These are phyloP conservation scores for Grus americana DNA, from an alignment of 2,113 vertebrate genomes.

Conservation along the genomic window DNA sequence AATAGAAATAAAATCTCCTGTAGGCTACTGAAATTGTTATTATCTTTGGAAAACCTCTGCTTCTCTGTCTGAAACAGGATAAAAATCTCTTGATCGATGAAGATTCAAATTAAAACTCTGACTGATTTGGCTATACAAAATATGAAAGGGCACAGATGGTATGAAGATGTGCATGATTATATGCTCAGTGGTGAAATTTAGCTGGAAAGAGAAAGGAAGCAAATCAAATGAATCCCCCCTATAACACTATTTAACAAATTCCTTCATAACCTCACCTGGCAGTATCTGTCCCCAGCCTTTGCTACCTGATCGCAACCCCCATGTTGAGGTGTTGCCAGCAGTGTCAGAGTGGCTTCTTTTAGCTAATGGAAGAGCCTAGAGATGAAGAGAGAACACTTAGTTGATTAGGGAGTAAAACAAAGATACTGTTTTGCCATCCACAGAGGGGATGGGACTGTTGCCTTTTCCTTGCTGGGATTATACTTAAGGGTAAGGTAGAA, in stretches of 20 bases:
- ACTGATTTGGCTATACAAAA: background rate
- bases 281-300: background rate
- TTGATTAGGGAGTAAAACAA: background rate
- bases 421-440: background rate
- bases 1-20: background rate
- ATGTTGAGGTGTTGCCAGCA: background rate
- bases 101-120: slow-evolving; percentile 16
- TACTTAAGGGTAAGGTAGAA: background rate
- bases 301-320: background rate
- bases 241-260: background rate
- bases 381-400: background rate
- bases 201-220: background rate
- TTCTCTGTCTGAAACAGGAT: background rate
- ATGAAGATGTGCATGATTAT: background rate
- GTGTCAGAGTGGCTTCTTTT: background rate
- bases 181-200: background rate
- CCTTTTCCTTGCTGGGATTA: background rate
- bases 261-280: background rate
- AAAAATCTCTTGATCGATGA: background rate
- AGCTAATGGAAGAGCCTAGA: background rate
- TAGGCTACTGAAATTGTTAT: background rate
- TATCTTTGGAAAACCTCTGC: background rate
- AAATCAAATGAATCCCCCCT: background rate
- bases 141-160: background rate
- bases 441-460: background rate